Conservation (phyloP, 2,888 invertebrate genomes). For the Cephonodes hylas region DNA sequence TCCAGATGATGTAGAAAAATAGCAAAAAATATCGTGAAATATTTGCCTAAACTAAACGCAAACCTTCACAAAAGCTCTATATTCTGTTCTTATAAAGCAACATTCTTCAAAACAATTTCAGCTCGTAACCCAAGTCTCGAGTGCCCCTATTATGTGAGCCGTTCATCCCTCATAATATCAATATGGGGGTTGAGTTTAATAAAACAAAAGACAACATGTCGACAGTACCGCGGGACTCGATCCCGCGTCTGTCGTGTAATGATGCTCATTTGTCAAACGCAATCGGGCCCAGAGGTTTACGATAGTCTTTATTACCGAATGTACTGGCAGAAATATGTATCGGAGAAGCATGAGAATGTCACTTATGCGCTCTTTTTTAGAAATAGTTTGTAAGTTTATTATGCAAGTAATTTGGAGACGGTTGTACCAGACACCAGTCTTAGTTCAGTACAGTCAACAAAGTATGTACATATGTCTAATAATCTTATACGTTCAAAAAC, state of each 20-base stretch:
- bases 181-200: slow-evolving; percentile 66
- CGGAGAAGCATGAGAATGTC: neutral
- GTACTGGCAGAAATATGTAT: slow-evolving; percentile 17
- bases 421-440: too few species aligned
- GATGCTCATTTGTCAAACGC: slow-evolving; percentile 78
- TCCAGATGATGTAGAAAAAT: too few species aligned
- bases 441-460: too few species aligned
- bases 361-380: neutral
- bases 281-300: slow-evolving; percentile 45
- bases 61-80: neutral
- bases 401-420: too few species aligned
- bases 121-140: slow-evolving; percentile 43
- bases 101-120: slow-evolving; percentile 23
- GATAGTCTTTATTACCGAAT: slow-evolving; percentile 35
- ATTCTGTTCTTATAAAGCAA: neutral
- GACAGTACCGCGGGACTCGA: slow-evolving; percentile 54
- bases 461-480: too few species aligned
- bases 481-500: too few species aligned
- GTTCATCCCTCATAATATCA: slow-evolving; percentile 56
- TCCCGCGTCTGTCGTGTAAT: slow-evolving; percentile 77
- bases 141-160: slow-evolving; percentile 43
- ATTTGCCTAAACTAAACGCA: too few species aligned
- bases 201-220: slow-evolving; percentile 79
- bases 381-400: neutral
- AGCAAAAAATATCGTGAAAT: too few species aligned